Evolutionary conservation across 2,888 invertebrate species (phyloP).

Genomic region (Drosophila nigritarsus): DNA sequence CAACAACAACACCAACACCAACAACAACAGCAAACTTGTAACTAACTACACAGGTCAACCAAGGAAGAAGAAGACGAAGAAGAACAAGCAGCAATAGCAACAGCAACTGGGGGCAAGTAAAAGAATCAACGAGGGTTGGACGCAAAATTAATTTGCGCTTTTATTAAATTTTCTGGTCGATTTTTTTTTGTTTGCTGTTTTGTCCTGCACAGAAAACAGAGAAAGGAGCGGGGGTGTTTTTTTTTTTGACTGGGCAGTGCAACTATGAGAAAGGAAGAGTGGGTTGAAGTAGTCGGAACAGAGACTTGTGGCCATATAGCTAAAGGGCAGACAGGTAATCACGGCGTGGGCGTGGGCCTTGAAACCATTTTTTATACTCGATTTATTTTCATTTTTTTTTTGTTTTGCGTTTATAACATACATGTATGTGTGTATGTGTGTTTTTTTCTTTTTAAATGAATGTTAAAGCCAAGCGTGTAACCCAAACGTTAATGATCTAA

Average conservation of each 20-base stretch:
- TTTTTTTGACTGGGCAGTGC: conserved; percentile 16
- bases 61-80: conserved; percentile 11
- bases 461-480: conserved; percentile 42
- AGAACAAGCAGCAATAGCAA: background rate
- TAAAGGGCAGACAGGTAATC: conserved; percentile 64
- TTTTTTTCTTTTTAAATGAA: background rate
- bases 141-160: conserved; percentile 80
- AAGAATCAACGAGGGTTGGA: conserved; percentile 67
- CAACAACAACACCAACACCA: conserved; percentile 51
- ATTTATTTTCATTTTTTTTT: conserved; percentile 62
- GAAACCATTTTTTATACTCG: conserved; percentile 75
- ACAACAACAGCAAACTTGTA: conserved; percentile 67
- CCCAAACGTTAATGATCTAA: conserved; percentile 65
- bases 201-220: background rate
- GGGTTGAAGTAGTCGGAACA: background rate
- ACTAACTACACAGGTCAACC: conserved; percentile 70
- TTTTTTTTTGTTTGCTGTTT: conserved; percentile 17
- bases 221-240: background rate
- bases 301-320: conserved; percentile 16
- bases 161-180: conserved; percentile 74
- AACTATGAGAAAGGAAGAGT: background rate
- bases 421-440: background rate
- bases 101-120: conserved; percentile 7
- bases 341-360: conserved; percentile 54
- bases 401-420: background rate